Evolutionary conservation across 1,140 invertebrate species (phyloP).

Genomic region (Pseudomyrmex pallidus): DNA sequence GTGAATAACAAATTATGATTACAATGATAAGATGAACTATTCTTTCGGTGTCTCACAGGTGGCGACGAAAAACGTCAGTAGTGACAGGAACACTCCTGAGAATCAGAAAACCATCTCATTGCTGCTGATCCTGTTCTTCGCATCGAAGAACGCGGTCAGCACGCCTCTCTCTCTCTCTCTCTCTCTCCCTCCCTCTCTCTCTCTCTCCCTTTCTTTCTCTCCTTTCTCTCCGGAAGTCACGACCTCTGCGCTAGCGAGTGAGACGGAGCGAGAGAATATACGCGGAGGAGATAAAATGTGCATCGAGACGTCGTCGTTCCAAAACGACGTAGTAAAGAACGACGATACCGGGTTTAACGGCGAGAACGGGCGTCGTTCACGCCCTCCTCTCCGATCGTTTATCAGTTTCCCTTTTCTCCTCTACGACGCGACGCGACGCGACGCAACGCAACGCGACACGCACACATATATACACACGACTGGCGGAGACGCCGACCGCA

Average conservation of each 20-base stretch:
- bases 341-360: not conserved
- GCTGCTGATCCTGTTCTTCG: constrained; percentile 27
- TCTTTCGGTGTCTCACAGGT: too few species aligned
- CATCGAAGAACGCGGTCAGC: constrained; percentile 51
- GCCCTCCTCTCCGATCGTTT: constrained; percentile 20
- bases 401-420: constrained; percentile 42
- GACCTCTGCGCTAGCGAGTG: constrained; percentile 42
- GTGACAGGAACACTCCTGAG: constrained; percentile 3
- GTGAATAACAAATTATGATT: too few species aligned
- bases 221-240: constrained; percentile 58
- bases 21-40: too few species aligned
- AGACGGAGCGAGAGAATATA: constrained; percentile 3
- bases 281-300: not conserved
- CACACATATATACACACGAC: too few species aligned
- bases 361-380: constrained; percentile 63
- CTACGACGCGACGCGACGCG: constrained; percentile 25
- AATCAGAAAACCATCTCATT: not conserved
- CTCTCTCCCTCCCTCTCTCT: constrained; percentile 18
- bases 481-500: constrained; percentile 29
- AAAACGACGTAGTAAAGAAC: constrained; percentile 16
- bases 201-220: constrained; percentile 31
- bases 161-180: constrained; percentile 34
- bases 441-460: not conserved
- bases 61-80: not conserved
- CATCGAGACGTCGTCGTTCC: not conserved